Conservation (phyloP, 1,140 invertebrate genomes). For the Cyclargus thomasi region DNA sequence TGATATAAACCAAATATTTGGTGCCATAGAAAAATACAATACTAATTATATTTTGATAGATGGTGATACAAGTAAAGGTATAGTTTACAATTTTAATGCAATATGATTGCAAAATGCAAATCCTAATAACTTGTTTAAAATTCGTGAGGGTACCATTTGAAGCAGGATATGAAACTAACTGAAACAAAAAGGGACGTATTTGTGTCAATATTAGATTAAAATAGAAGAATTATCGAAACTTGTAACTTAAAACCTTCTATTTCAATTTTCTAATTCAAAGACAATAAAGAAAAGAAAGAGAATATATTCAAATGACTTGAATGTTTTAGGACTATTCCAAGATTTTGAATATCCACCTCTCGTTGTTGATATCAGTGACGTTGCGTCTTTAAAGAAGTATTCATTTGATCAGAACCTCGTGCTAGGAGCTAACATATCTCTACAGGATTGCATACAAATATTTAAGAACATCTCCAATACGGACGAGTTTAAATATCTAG, state of each 20-base stretch:
- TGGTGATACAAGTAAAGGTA: conserved; percentile 79
- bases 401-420: conserved; percentile 72
- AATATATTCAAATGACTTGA: too few species aligned
- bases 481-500: conserved; percentile 67
- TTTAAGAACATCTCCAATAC: conserved; percentile 73
- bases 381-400: conserved; percentile 78
- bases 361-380: conserved; percentile 82
- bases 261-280: too few species aligned
- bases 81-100: not conserved
- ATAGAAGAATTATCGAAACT: too few species aligned
- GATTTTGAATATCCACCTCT: conserved; percentile 57
- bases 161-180: too few species aligned
- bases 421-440: conserved; percentile 79
- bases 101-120: too few species aligned
- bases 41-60: conserved; percentile 74
- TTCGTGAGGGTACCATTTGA: too few species aligned
- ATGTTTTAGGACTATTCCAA: conserved; percentile 48
- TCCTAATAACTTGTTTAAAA: too few species aligned
- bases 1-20: conserved; percentile 46
- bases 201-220: too few species aligned
- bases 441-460: conserved; percentile 78
- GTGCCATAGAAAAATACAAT: conserved; percentile 36
- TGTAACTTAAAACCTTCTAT: too few species aligned
- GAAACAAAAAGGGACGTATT: too few species aligned
- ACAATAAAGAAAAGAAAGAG: too few species aligned